phyloP scores from a whole-genome alignment of 2,113 vertebrate genomes.

The Asarcornis scutulata region DNA sequence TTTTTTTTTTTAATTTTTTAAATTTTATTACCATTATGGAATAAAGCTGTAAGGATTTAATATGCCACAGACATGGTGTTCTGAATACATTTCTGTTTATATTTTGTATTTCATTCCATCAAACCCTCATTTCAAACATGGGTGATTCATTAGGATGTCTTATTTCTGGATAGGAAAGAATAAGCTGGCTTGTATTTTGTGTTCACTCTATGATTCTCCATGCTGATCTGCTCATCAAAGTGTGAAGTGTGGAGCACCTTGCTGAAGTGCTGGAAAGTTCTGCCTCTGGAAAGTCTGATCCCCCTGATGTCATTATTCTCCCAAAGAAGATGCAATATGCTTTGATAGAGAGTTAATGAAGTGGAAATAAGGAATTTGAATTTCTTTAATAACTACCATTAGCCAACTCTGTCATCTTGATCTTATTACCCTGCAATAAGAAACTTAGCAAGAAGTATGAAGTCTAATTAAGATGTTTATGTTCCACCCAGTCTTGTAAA shows the following conservation, averaged over 20 bases:
- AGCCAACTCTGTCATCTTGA: not conserved
- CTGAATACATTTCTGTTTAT: not conserved
- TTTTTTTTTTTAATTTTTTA: not conserved
- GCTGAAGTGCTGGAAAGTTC: not conserved
- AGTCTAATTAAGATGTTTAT: not conserved
- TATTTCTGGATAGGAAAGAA: not conserved
- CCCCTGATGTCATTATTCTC: not conserved
- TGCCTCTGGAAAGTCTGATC: not conserved
- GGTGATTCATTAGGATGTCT: not conserved
- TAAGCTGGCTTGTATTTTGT: not conserved
- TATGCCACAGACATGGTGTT: not conserved
- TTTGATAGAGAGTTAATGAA: not conserved
- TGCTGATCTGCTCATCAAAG: not conserved
- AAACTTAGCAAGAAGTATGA: not conserved
- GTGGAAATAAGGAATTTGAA: not conserved
- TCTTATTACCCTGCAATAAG: not conserved
- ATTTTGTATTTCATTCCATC: not conserved
- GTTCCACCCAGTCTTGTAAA: not conserved
- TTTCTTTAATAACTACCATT: not conserved
- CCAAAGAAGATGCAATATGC: not conserved
- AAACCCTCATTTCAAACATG: not conserved
- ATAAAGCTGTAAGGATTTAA: not conserved
- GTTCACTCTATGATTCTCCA: not conserved
- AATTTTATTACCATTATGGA: not conserved
- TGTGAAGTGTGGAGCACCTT: not conserved